A percentile compares a stretch with the other conserved stretches of the same genome.
Conservation (phyloP, 2,797 vertebrate genomes). For the Tapirus indicus region DNA sequence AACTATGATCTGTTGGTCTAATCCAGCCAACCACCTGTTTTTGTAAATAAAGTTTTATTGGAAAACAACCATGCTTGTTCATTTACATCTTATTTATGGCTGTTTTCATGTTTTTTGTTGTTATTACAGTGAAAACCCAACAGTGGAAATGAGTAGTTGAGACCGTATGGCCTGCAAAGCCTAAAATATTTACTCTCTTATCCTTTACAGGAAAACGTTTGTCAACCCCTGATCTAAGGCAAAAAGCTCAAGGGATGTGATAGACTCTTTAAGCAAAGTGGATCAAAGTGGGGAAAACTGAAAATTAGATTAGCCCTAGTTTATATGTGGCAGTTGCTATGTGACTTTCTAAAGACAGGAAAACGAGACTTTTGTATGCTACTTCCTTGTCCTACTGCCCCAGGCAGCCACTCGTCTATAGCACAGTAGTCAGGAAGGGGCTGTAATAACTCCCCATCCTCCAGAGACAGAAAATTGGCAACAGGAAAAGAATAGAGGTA, state of each 20-base stretch:
- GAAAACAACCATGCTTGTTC: background rate
- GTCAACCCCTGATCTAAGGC: background rate
- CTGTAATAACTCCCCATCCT: background rate
- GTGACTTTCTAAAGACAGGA: background rate
- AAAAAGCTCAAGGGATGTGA: background rate
- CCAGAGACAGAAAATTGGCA: background rate
- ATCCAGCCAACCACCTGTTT: background rate
- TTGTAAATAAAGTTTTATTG: conserved; percentile 61
- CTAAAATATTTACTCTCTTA: background rate
- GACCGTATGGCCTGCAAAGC: background rate
- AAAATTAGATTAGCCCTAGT: background rate
- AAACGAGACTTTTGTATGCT: background rate
- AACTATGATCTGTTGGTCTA: background rate
- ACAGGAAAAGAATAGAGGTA: background rate
- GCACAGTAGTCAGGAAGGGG: background rate
- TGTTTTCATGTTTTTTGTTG: conserved; percentile 36
- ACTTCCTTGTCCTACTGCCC: background rate
- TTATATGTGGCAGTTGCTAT: background rate
- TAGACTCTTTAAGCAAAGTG: background rate
- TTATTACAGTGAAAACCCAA: background rate
- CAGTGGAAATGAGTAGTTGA: background rate
- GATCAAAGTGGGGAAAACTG: background rate
- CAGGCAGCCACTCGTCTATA: background rate
- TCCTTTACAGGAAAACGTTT: background rate
- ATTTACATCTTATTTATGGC: background rate